Evolutionary conservation across 2,797 vertebrate species (phyloP).

Genomic region (Labeo calbasu): DNA sequence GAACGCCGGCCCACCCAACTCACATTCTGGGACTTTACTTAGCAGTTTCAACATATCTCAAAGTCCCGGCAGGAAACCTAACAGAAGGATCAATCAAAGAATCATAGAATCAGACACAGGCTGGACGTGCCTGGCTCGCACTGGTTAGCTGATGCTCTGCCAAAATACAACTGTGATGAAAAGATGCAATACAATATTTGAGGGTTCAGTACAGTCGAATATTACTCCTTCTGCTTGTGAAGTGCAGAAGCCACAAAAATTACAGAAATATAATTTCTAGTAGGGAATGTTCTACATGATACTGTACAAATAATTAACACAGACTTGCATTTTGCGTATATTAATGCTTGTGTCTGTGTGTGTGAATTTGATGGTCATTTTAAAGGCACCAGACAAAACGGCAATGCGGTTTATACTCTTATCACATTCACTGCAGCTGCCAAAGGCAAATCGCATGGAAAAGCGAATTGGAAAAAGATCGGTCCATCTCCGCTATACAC

Average conservation of each 20-base stretch:
- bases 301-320: too few species aligned
- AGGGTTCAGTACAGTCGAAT: background rate
- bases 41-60: constrained; percentile 42
- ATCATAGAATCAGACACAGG: background rate
- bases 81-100: constrained; percentile 47
- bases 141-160: background rate
- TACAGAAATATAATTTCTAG: background rate
- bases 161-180: background rate
- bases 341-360: background rate
- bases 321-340: too few species aligned
- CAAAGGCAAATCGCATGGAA: constrained; percentile 65
- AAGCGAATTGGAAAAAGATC: constrained; percentile 50
- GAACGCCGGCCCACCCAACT: constrained; percentile 11
- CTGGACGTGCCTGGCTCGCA: background rate
- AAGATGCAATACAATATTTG: background rate
- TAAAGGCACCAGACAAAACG: constrained; percentile 38
- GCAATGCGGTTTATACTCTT: constrained; percentile 69
- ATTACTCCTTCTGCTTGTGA: background rate
- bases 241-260: background rate
- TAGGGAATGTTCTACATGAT: too few species aligned
- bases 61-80: constrained; percentile 39
- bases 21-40: constrained; percentile 29
- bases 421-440: constrained; percentile 75
- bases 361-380: constrained; percentile 44
- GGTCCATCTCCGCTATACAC: constrained; percentile 44